Evolutionary conservation across 1,140 invertebrate species (phyloP), one percentile per base, ranked within the genome.

Genomic region (Oryctes rhinoceros): DNA sequence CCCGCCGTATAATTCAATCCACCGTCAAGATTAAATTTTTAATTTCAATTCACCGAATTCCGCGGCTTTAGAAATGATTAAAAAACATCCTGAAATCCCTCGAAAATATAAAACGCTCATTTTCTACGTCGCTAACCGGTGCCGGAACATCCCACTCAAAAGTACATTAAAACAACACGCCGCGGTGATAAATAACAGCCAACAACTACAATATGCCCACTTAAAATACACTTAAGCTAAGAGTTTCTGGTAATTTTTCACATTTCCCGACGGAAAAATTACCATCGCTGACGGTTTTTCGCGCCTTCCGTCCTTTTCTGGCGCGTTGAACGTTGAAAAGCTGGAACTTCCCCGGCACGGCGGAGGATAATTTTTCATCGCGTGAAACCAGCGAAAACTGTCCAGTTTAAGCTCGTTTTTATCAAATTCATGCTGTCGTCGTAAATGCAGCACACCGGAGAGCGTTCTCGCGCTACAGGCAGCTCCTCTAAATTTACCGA

Each of bases 241-340:
- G 13, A 53, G 49, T 53, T 53, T 53, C 49, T 53, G 49, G 49
- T 53, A 53, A 53, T 53, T 53, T 53, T 53, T 53, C 49, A 53
- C n/a, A 13, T 13, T 7, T 15, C 49, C 49, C 49, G 49, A 13
- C 49, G 49, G 49, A 18, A 53, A 53, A 53, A 53, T 15, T 53
- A 15, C 11, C 49, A 53, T 10, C 49, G 13, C 49, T 0, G 11
- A 15, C 7, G 3, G 9, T 44, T 44, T 44, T 44, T 44, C 39
- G 5, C 9, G 9, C 9, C 9, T 44, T 44, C 39, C 39, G 9
- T 13, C 49, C n/a, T 15, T 53, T 7, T 53, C 13, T 11, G 49
- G 4, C 49, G 9, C 49, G 49, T 53, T 53, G 4, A 7, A 13
- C 0, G 9, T 53, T 15, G 49, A 4, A 53, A 13, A 13, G 13